Base-by-base conservation (phyloP, 2,888 invertebrate genomes). In the Syrista parreyssii region DNA sequence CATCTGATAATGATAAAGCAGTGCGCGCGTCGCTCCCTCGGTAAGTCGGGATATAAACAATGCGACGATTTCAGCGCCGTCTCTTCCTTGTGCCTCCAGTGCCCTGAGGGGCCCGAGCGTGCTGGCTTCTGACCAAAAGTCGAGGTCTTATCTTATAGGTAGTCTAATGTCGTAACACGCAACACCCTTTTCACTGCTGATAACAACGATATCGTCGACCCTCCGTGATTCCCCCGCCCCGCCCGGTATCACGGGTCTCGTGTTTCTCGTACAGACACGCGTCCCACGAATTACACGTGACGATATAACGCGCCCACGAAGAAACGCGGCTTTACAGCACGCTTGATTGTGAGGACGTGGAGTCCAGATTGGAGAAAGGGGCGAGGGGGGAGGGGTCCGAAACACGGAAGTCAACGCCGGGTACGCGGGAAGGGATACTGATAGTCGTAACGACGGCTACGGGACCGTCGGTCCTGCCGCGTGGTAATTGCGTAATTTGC, bases 1-100 rank as follows among this genome's bases (percentile, higher is more conserved):
- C 86, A 87, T 88, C 86, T 84, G 87, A 88, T 86, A 88, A 87
- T 88, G 86, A 88, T 87, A 85, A 86, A 88, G 85, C 85, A 83
- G 81, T 82, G 83, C 82, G 40, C 40, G 40, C 35, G 12, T 15
- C 40, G 40, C 40, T 40, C 15, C 40, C 40, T 40, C 15, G 15
- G 40, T 6, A 40, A 40, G 6, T 40, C 15, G 15, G 40, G 40
- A 40, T 40, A 40, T 40, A 40, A 40, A 40, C 40, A 40, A 40
- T 40, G 40, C 40, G 40, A 40, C 40, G 40, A 40, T 15, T 40
- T 40, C 15, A 40, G 15, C 40, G 1, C 6, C 40, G 40, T 40
- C 6, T 40, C 40, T 40, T 40, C 40, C 40, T 40, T 40, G 1
- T 40, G 40, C 40, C 40, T 40, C 6, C 15, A 12, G 36, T 36